phyloP scores from a whole-genome alignment of 2,113 vertebrate species.

The Corydoras maculifer region DNA sequence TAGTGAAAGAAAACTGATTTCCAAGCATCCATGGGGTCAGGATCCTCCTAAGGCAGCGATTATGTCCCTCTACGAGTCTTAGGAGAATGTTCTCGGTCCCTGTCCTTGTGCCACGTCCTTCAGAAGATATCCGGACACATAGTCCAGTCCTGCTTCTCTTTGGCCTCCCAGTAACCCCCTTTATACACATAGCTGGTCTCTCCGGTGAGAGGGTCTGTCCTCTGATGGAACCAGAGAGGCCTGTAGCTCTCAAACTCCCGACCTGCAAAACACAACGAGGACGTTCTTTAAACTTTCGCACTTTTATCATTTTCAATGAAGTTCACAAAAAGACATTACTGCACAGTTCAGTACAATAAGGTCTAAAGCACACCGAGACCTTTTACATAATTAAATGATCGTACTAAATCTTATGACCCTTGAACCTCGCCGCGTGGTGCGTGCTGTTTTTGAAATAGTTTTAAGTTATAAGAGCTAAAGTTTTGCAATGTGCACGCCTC shows the following conservation, averaged over 20 bases:
- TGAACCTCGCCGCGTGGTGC: no score
- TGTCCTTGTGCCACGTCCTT: neutral
- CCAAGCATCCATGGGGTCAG: neutral
- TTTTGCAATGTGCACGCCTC: no score
- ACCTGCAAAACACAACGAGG: conserved; percentile 58
- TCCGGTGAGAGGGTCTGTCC: conserved; percentile 75
- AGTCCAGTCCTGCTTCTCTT: conserved; percentile 87
- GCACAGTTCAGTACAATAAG: no score
- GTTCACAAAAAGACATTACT: no score
- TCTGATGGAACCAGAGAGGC: conserved; percentile 91
- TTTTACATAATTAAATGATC: no score
- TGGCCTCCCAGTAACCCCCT: conserved; percentile 95
- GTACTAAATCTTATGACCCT: no score
- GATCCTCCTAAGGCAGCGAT: neutral
- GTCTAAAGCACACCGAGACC: no score
- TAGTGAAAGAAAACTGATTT: neutral
- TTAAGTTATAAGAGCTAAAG: no score
- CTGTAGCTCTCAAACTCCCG: conserved; percentile 77
- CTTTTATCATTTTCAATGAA: no score
- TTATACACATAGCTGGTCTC: conserved; percentile 86
- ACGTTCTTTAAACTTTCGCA: no score
- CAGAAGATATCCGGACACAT: conserved; percentile 90
- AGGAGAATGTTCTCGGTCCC: neutral
- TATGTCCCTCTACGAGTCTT: neutral
- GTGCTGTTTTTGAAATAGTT: no score